Base-by-base conservation (phyloP, 2,113 vertebrate genomes). In the Nanorana parkeri region DNA sequence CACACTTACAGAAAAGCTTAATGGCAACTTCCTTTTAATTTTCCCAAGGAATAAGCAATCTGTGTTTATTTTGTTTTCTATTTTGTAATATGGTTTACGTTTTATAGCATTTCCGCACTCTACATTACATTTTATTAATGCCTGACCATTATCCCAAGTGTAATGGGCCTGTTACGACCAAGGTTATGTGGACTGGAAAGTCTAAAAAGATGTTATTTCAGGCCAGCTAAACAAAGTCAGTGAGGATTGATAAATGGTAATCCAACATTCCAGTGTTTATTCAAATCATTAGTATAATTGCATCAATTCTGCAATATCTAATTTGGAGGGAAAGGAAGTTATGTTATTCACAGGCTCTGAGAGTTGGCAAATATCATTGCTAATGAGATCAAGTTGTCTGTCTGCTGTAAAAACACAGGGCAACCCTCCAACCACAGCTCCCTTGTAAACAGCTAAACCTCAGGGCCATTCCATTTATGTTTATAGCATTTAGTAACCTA, bases 101-200 rank as follows among this genome's bases (percentile, higher is more conserved):
- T 32, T 29, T 54, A 0, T 36, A 47, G 2, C 1, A 8, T 10
- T 13, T 47, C 13, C 41, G 11, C 2, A 15, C 41, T 47, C 41
- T 47, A 47, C 13, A 47, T 47, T 47, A 10, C 3, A 47, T 2
- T 47, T 47, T 13, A 13, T 72, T n/a, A n/a, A n/a, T n/a, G 23
- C 0, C 1, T 60, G 17, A 21, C 26, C 71, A 51, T 29, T 54
- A 2, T 72, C 47, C 47, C 68, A 54, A 20, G 79, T 41, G 29
- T 67, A 58, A 41, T 10, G 19, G 56, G 24, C 55, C 68, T 2
- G 47, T 81, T 68, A 41, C 68, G 73, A 81, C 54, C 17, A 11
- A 41, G n/a, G n/a, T n/a, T 64, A 47, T 68, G 17, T 8, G 24
- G 28, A 41, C 51, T 65, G 56, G 23, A 41, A 81, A n/a, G n/a